Evolutionary conservation across 1,140 invertebrate species (phyloP).

Genomic region (Metaphire vulgaris): DNA sequence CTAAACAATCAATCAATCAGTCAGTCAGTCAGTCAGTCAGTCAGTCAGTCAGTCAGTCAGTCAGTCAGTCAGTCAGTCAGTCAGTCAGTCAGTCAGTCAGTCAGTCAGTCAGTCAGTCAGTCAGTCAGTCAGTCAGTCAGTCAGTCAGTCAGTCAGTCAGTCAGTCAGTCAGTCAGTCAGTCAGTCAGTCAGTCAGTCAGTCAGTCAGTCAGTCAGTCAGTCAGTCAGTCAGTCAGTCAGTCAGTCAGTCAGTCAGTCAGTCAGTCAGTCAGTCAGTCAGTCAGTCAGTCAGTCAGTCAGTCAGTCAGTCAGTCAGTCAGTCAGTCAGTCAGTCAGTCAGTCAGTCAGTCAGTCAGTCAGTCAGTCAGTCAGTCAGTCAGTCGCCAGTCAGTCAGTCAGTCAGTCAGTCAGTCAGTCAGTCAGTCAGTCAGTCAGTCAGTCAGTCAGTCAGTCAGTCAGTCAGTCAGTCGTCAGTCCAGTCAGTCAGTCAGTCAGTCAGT

Average conservation of each 20-base stretch:
- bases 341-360: constrained; percentile 35
- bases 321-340: constrained; percentile 33
- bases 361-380: constrained; percentile 34
- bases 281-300: neutral
- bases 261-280: neutral
- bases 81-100: no score
- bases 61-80: no score
- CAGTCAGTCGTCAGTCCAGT: constrained; percentile 33
- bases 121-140: constrained; percentile 24
- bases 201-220: constrained; percentile 2
- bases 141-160: no score
- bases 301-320: constrained; percentile 15
- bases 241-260: neutral
- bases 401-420: constrained; percentile 37
- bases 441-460: constrained; percentile 37
- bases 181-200: neutral
- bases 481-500: constrained; percentile 34
- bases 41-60: no score
- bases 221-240: neutral
- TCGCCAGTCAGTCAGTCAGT: constrained; percentile 36
- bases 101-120: no score
- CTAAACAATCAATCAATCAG: no score
- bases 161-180: no score
- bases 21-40: no score
- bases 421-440: constrained; percentile 35